Conservation (phyloP, 2,888 invertebrate genomes). For the Philereme vetulata region DNA sequence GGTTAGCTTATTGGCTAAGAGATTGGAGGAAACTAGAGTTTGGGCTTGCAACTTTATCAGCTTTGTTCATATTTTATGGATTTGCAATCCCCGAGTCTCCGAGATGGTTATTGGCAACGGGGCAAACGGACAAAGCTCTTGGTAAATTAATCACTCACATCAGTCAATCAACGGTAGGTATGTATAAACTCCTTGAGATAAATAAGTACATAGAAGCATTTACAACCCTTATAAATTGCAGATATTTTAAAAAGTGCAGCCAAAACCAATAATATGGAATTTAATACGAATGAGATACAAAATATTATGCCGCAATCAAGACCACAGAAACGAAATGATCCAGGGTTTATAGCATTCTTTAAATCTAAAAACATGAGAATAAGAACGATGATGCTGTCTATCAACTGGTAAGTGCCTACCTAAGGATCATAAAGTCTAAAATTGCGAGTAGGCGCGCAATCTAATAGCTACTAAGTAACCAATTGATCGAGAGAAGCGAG, state of each 20-base stretch:
- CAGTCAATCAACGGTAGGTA: neutral
- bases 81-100: constrained; percentile 85
- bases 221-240: constrained; percentile 38
- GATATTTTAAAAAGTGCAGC: constrained; percentile 61
- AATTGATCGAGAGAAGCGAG: no score
- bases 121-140: constrained; percentile 75
- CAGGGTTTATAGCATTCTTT: constrained; percentile 73
- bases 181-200: neutral
- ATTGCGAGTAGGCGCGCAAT: no score
- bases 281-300: constrained; percentile 45
- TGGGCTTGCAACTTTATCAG: constrained; percentile 76
- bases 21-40: constrained; percentile 86
- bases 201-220: neutral
- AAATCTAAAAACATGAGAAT: constrained; percentile 76
- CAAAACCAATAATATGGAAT: constrained; percentile 53
- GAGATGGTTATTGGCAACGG: constrained; percentile 84
- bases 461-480: neutral
- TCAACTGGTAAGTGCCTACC: constrained; percentile 77
- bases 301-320: constrained; percentile 42
- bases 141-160: constrained; percentile 46
- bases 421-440: neutral
- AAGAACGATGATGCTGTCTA: constrained; percentile 75
- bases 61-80: constrained; percentile 74
- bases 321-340: constrained; percentile 39
- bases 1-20: constrained; percentile 81